Evolutionary conservation across 2,888 invertebrate genomes (phyloP), one percentile per base, ranked within the genome.

Genomic region (Eumacrocentrus americanus): DNA sequence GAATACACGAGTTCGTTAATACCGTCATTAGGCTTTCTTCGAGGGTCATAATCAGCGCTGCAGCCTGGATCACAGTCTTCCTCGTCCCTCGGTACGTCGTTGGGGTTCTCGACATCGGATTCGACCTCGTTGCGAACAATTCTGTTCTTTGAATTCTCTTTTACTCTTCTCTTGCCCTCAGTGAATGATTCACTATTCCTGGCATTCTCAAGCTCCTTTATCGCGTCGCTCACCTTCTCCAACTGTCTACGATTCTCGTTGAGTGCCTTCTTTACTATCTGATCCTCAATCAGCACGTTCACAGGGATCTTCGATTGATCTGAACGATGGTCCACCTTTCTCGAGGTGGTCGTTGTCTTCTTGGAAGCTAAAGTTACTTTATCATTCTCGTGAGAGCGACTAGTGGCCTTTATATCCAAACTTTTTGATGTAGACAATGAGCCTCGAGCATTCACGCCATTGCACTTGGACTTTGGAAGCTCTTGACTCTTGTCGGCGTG

Each of bases 241-340:
- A 80, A 58, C 34, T 80, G 80, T 9, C 79, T 66, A 1, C 79
- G 73, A 54, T 79, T 81, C 58, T 80, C 80, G 61, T 79, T 80
- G 2, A 79, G 62, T 0, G 80, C 81, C 56, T 80, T 80, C 53
- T 78, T 80, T 29, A 80, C 80, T 37, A 79, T 80, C 53, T 80
- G 78, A 65, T 80, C 80, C 62, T 80, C 80, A 62, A 80, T 79
- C 51, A 78, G 60, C 9, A 80, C 58, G 25, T 78, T 80, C 0
- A 80, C 80, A 5, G 81, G 80, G 42, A 80, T 80, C 63, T 79
- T 80, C 0, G 78, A 64, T 7, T 70, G 72, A 14, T 62, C 54
- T 44, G 52, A 70, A 23, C 54, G 65, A 48, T 37, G 42, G 53
- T 54, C 61, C 29, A 61, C 62, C 53, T 68, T 67, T 12, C 58